Evolutionary conservation across 2,113 vertebrate genomes (phyloP), one percentile per base, ranked within the genome.

Genomic region (Pedetes capensis): DNA sequence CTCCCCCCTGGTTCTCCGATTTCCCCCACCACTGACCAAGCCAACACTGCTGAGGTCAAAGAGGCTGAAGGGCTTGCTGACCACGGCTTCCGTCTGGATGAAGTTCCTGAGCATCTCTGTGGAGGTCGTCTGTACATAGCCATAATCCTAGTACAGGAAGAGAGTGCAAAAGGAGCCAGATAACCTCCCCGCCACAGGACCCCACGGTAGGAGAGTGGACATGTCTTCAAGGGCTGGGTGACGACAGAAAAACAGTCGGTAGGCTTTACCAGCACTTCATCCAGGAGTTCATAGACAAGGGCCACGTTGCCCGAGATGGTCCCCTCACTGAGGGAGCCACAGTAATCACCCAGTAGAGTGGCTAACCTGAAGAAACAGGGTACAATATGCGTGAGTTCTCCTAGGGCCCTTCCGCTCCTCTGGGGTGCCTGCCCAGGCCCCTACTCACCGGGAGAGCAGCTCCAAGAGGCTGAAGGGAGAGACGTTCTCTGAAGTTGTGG

Each of bases 31-130:
- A 87, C 98, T 97, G 96, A 99, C 99, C 99, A 99, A 93, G 13
- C 99, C 99, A 0, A 99, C 98, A 2, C 99, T 99, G 94, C 99
- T 99, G 96, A 99, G 98, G 96, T 99, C 99, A 44, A 99, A 99
- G 37, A 99, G 98, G 94, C 98, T 99, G 97, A 99, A 99, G 1
- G 98, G 99, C 81, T 98, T 98, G 94, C 98, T 98, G 92, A 98
- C 98, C 25, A 98, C 98, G 0, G 99, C 99, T 64, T 99, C 99
- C 0, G 98, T 99, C 97, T 99, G 99, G 96, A 99, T 99, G 96
- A 99, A 99, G 96, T 99, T 99, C 96, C 99, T 99, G 96, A 99
- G 98, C 71, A 99, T 97, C 14, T 99, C 99, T 0, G 98, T 99
- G 64, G 99, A 98, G 0, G 99, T 99, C 0, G 99, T 99, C 98